Percentiles rank a stretch among this genome's conserved stretches.
These are phyloP conservation scores for Myotis lucifugus DNA, from an alignment of 2,113 vertebrate genomes.

Conservation along the genomic window DNA sequence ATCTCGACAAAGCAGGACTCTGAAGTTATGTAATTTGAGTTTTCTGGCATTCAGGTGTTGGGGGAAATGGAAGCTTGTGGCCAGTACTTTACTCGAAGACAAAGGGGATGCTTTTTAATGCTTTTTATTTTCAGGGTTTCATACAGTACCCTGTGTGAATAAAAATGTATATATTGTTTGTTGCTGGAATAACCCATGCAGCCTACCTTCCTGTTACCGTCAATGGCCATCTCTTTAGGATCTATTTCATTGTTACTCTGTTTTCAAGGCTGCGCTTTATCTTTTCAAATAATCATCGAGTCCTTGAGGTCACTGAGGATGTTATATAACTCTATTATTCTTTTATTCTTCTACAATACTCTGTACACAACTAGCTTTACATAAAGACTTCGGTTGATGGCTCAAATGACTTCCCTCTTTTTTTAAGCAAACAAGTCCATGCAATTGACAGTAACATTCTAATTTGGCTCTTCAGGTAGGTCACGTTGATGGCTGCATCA, in stretches of 20 bases:
- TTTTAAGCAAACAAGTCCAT: background rate
- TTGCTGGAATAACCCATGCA: background rate
- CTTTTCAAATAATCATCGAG: constrained; percentile 18
- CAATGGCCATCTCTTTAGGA: background rate
- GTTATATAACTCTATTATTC: background rate
- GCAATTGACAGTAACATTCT: background rate
- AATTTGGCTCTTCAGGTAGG: background rate
- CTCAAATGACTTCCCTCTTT: constrained; percentile 23
- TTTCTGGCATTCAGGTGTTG: background rate
- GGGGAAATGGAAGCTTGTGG: background rate
- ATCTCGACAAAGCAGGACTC: background rate
- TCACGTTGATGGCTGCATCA: background rate
- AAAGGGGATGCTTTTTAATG: background rate
- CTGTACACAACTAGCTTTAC: background rate
- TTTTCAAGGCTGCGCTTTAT: background rate
- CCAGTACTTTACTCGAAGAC: background rate
- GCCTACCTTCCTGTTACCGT: background rate
- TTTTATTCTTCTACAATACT: background rate
- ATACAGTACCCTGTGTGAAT: background rate
- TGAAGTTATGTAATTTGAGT: background rate
- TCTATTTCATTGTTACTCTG: background rate
- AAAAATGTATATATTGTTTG: background rate
- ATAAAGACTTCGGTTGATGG: background rate
- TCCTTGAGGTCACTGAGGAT: background rate
- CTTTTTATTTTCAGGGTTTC: background rate